Evolutionary conservation across 2,113 vertebrate genomes (phyloP).

Genomic region (Dasypus novemcinctus): DNA sequence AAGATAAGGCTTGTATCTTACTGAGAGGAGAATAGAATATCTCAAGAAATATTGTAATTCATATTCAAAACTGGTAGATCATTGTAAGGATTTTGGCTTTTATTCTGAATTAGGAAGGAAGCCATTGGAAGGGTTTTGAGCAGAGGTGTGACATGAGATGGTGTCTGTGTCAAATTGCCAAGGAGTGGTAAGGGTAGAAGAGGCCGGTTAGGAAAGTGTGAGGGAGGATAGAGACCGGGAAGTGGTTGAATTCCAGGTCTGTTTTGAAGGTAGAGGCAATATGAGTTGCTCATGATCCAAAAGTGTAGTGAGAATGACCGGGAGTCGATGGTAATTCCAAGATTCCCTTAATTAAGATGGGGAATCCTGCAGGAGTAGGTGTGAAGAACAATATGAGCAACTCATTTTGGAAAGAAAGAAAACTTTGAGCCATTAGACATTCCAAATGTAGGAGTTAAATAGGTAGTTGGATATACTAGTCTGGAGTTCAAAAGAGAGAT

Average conservation of each 20-base stretch:
- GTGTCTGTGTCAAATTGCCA: neutral
- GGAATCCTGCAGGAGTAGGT: neutral
- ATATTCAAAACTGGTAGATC: neutral
- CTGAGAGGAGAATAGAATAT: neutral
- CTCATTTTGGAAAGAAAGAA: neutral
- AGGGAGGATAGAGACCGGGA: neutral
- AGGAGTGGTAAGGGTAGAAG: neutral
- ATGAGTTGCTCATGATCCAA: neutral
- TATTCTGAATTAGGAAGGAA: slow-evolving; percentile 13
- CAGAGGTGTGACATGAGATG: neutral
- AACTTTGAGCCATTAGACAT: neutral
- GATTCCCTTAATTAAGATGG: neutral
- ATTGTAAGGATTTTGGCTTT: slow-evolving; percentile 10
- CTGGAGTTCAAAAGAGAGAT: neutral
- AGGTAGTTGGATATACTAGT: neutral
- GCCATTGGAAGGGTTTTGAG: neutral
- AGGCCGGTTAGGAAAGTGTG: neutral
- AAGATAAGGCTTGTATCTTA: slow-evolving; percentile 12
- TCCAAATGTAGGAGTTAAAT: neutral
- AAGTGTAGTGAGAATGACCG: neutral
- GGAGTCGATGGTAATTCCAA: neutral
- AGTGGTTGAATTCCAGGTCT: neutral
- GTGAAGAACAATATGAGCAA: neutral
- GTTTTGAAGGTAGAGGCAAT: neutral
- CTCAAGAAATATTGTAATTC: slow-evolving; percentile 9